phyloP scores from a whole-genome alignment of 2,113 vertebrate genomes.

The Callospermophilus lateralis region DNA sequence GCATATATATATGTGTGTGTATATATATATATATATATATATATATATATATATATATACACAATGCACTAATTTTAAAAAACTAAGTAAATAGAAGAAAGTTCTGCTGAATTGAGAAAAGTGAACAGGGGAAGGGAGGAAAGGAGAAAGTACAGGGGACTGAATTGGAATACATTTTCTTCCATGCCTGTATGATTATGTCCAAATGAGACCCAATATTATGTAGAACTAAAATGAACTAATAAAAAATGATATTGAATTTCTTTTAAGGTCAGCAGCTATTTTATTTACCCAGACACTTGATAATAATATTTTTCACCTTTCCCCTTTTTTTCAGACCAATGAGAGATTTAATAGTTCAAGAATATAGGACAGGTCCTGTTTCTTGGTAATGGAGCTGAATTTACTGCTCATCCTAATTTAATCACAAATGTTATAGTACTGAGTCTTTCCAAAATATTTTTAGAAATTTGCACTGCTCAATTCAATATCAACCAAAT shows the following conservation, averaged over 20 bases:
- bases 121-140: too few relatives aligned
- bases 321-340: background rate
- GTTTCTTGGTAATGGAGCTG: background rate
- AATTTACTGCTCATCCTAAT: background rate
- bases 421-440: background rate
- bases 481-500: background rate
- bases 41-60: too few relatives aligned
- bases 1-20: rapidly evolving
- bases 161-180: too few relatives aligned
- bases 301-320: background rate
- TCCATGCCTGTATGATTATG: too few relatives aligned
- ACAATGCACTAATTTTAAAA: too few relatives aligned
- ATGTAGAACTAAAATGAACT: too few relatives aligned
- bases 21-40: too few relatives aligned
- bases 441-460: background rate
- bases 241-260: too few relatives aligned
- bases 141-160: too few relatives aligned
- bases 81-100: too few relatives aligned
- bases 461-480: background rate
- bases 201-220: too few relatives aligned
- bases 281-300: background rate
- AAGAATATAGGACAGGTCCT: background rate
- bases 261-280: background rate
- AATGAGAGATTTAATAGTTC: background rate
- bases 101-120: too few relatives aligned